phyloP scores from a whole-genome alignment of 2,888 invertebrate genomes.

The Chaitophorus viminalis region DNA sequence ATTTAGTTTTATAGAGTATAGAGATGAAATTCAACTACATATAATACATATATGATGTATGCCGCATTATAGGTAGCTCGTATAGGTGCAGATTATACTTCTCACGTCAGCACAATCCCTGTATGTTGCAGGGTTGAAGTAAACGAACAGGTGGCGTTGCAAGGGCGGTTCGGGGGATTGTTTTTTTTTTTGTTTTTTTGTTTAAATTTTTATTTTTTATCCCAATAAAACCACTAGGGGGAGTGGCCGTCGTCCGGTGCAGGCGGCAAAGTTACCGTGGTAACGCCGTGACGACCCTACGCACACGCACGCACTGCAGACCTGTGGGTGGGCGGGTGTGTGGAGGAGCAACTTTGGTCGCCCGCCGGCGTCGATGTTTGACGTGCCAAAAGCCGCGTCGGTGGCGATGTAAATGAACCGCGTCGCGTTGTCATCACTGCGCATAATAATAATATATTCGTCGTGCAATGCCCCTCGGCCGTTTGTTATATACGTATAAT shows the following conservation, averaged over 20 bases:
- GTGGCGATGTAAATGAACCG: slow-evolving; percentile 36
- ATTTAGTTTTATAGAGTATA: too few species aligned
- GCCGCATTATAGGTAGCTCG: too few species aligned
- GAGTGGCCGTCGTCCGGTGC: slow-evolving; percentile 36
- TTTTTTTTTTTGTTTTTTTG: slow-evolving; percentile 9
- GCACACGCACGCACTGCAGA: background rate
- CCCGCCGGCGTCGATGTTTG: slow-evolving; percentile 15
- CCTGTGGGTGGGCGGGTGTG: background rate
- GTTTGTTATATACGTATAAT: background rate
- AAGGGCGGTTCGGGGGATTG: slow-evolving; percentile 5
- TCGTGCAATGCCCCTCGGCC: slow-evolving; percentile 14
- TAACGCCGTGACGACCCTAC: slow-evolving; percentile 16
- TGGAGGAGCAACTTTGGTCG: background rate
- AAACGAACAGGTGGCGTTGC: background rate
- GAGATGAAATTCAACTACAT: too few species aligned
- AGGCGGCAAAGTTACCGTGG: slow-evolving; percentile 43
- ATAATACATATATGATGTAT: too few species aligned
- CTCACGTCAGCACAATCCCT: too few species aligned
- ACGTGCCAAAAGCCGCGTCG: slow-evolving; percentile 43
- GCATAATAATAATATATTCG: background rate
- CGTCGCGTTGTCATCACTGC: background rate
- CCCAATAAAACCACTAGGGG: background rate
- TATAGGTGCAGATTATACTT: too few species aligned
- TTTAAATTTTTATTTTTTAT: background rate
- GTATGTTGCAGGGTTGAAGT: too few species aligned